Percentiles rank a stretch among this genome's conserved stretches.
Evolutionary conservation across 2,888 invertebrate genomes (phyloP).

Genomic region (Papilio gigon): DNA sequence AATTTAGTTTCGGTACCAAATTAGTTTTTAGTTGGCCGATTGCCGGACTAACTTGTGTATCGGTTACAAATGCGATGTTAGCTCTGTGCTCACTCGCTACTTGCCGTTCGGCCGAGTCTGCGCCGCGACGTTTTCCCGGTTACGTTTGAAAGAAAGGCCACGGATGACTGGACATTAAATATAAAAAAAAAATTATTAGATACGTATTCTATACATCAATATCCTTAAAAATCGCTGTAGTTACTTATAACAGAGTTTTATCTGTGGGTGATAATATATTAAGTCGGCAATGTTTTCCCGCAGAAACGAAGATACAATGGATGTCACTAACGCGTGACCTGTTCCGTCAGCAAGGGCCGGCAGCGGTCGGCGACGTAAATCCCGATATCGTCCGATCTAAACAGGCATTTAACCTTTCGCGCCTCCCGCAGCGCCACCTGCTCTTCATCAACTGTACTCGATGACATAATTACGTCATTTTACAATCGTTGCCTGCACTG

Average conservation of each 20-base stretch:
- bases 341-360: too few species aligned
- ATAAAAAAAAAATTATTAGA: background rate
- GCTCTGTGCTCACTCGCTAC: background rate
- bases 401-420: slow-evolving; percentile 16
- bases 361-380: background rate
- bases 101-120: too few species aligned
- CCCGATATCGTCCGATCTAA: slow-evolving; percentile 16
- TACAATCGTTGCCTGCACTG: background rate
- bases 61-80: slow-evolving; percentile 31
- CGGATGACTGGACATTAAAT: background rate
- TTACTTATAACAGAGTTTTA: too few species aligned
- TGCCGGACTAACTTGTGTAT: slow-evolving; percentile 36
- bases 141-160: background rate
- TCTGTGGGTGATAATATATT: too few species aligned
- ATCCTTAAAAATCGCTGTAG: too few species aligned
- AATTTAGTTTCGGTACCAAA: slow-evolving; percentile 42
- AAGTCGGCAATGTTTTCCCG: too few species aligned
- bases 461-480: background rate
- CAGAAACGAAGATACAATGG: too few species aligned
- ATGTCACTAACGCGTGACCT: too few species aligned
- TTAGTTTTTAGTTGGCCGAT: slow-evolving; percentile 42
- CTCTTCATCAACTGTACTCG: background rate
- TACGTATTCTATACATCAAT: too few species aligned
- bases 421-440: background rate
- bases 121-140: background rate